Evolutionary conservation across 2,888 invertebrate species (phyloP), one percentile per base, ranked within the genome.

Genomic region (Leptopilina syphax): DNA sequence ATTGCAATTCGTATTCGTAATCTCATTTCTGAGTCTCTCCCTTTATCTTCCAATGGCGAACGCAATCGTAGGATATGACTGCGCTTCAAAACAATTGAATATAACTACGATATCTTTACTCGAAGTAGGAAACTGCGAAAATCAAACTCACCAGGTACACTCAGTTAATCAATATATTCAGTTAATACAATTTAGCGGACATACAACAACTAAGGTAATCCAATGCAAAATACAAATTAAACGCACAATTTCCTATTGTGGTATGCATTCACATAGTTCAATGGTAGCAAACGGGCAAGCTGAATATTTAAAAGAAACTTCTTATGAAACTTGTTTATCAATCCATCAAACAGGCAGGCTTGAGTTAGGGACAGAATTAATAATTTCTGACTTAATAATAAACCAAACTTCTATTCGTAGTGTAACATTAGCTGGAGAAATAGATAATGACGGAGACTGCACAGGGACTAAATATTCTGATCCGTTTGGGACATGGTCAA

Each of bases 261-360:
- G 83, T 0, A 81, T 82, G 82, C 76, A 77, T 65, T 83, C 83
- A 0, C 83, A 85, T n/a, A 50, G 77, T 1, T 80, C 81, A 0
- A 24, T 77, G 7, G 78, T 80, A 0, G 84, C 18, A 18, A 18
- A 18, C 18, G 18, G 85, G 0, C 50, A 78, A 12, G 66, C 57
- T 0, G 82, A 83, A 79, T 83, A 82, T 60, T 68, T 82, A 27
- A 10, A 79, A 41, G 79, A 82, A 4, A 57, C 77, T 41, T 24
- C 63, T 3, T 13, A 76, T 44, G 65, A 63, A 44, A 12, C 3
- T 6, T n/a, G 24, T 12, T 8, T 13, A 13, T 47, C 27, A 18
- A 27, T 76, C 3, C 66, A 66, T n/a, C 4, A 13, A 6, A 66
- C 66, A 34, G 41, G 66, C 0, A 8, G 13, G 3, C 41, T 13